Evolutionary conservation across 2,113 vertebrate species (phyloP), one percentile per base, ranked within the genome.

Genomic region (Embiotoca jacksoni): DNA sequence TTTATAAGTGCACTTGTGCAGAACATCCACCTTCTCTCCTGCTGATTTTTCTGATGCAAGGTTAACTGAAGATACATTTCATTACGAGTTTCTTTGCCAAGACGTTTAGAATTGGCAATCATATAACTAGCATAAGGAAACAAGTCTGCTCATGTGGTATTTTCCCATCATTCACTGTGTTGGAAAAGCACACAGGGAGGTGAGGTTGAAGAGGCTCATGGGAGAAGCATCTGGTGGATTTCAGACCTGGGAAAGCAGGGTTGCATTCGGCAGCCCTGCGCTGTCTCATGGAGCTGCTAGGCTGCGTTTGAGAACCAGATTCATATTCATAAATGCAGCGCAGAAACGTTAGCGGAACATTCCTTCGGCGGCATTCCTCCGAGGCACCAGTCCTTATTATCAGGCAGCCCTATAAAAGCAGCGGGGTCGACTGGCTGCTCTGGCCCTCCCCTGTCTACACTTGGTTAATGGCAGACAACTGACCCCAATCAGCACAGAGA

Each of bases 331-430:
- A 83, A 83, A 87, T 74, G 69, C 66, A 50, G 75, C 14, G 23
- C 78, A 86, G 88, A 84, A 84, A 53, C 33, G 56, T 80, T 67
- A 52, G 63, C 53, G 10, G 84, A 57, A 31, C 79, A 83, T 87
- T 92, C 86, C 81, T 67, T 9, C 46, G 4, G 63, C 78, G 59
- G 84, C 87, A 91, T 92, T 92, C 92, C 92, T 88, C 59, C 5
- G 52, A 81, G 92, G 92, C 92, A 88, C 89, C 82, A 69, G 85
- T 35, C 75, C 85, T 90, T 86, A 88, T 92, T 92, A 92, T 90
- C 92, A 84, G 75, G 16, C 86, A 70, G 80, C 80, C 85, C 64
- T 79, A 64, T 89, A 83, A 89, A 91, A 88, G 85, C 68, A n/a
- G 41, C 76, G 81, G 73, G 81, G 88, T 70, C 52, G 52, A 37